Base-by-base conservation (phyloP, 1,140 invertebrate genomes). In the Caenorhabditis remanei region DNA sequence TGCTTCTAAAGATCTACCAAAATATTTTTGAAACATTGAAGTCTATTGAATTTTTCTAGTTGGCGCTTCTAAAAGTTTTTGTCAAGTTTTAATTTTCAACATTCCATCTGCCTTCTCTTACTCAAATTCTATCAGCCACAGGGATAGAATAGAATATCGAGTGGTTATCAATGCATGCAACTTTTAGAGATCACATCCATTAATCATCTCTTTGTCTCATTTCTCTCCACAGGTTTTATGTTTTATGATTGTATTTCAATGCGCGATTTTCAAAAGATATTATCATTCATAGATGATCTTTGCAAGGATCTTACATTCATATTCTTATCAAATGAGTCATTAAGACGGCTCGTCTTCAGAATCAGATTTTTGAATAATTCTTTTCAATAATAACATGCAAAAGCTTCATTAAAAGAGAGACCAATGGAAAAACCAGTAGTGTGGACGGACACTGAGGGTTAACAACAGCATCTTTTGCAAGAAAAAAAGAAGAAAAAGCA, bases 381-480 rank as follows among this genome's bases (percentile, higher is more conserved):
- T n/a, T n/a, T n/a, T 58, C 8, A 19, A n/a, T 58, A 5, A 8
- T 21, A 58, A 21, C 19, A 58, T 19, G n/a, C 21, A 58, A 58
- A 58, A 71, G 40, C 14, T 32, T 19, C 40, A 71, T 71, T 32
- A 2, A 32, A 63, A 71, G 9, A 65, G 32, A 40, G 19, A 65
- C 61, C 61, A 65, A 63, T 40, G 21, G n/a, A 58, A 71, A 46
- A 71, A 71, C 65, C 65, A 71, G 65, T 71, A 13, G 65, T 19
- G 16, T 43, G 41, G 65, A 71, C 5, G 65, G 41, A n/a, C 71
- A 50, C 21, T 24, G 71, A 4, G 71, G 71, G 71, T 79, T 79
- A 79, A 79, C 43, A 71, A 79, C 71, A 32, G 16, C 71, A 24
- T 50, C 71, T 50, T 71, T 46, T 79, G 71, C 71, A 48, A 79